phyloP scores from a whole-genome alignment of 2,888 invertebrate genomes.

The Caenorhabditis sinica region DNA sequence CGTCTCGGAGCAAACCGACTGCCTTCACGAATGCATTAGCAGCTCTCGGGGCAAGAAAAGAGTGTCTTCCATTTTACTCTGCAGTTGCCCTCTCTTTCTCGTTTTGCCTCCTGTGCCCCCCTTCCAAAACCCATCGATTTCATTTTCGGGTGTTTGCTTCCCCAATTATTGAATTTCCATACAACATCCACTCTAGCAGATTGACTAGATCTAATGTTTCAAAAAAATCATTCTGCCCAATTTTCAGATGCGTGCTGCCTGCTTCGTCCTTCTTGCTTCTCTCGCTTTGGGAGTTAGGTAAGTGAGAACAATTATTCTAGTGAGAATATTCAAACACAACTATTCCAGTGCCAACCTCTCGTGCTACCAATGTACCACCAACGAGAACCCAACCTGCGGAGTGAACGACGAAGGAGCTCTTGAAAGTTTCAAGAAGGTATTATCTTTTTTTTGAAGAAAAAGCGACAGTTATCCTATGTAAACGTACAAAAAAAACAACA shows the following conservation, averaged over 20 bases:
- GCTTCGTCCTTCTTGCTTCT: conserved; percentile 55
- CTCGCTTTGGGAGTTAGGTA: conserved; percentile 63
- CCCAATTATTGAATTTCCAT: not conserved
- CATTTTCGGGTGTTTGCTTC: conserved; percentile 32
- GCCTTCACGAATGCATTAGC: conserved; percentile 61
- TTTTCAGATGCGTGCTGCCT: conserved; percentile 56
- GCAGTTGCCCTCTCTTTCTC: conserved; percentile 42
- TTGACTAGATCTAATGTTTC: not conserved
- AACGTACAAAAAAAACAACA: conserved; percentile 17
- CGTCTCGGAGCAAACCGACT: conserved; percentile 53
- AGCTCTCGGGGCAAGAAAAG: conserved; percentile 46
- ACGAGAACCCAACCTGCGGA: conserved; percentile 73
- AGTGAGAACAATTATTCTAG: not conserved
- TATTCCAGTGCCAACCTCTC: conserved; percentile 65
- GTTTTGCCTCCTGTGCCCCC: conserved; percentile 1
- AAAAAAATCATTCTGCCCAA: not conserved
- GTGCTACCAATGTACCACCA: conserved; percentile 79
- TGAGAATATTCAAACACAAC: not conserved
- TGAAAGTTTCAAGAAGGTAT: conserved; percentile 71
- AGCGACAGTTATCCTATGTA: too few species aligned
- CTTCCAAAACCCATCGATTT: conserved; percentile 35
- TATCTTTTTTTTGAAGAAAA: not conserved
- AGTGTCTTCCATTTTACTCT: conserved; percentile 53
- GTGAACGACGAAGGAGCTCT: conserved; percentile 68
- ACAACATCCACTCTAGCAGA: not conserved